A percentile compares a stretch with the other conserved stretches of the same genome.
Conservation (phyloP, 2,888 invertebrate genomes). For the Trichacis sp. region DNA sequence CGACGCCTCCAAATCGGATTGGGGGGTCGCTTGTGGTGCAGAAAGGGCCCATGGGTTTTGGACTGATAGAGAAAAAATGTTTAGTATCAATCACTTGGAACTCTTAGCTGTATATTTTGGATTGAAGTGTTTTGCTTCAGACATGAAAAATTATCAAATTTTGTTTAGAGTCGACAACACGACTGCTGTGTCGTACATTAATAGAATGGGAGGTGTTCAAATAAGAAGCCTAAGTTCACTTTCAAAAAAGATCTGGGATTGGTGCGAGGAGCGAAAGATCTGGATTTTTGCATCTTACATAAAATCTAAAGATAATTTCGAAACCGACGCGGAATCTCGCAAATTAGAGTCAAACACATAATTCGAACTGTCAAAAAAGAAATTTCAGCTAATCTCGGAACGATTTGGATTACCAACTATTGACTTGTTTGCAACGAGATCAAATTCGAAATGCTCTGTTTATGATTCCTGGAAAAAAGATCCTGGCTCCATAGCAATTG, state of each 20-base stretch:
- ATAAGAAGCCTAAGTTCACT: constrained; percentile 24
- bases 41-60: constrained; percentile 18
- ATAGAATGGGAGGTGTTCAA: constrained; percentile 25
- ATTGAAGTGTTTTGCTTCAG: constrained; percentile 34
- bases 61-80: constrained; percentile 21
- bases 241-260: constrained; percentile 26
- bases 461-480: constrained; percentile 34
- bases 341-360: too few relatives aligned
- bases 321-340: too few relatives aligned
- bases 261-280: constrained; percentile 24
- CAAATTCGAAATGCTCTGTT: constrained; percentile 26
- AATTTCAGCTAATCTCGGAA: too few relatives aligned
- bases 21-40: constrained; percentile 20
- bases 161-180: too few relatives aligned
- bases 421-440: constrained; percentile 29
- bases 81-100: too few relatives aligned
- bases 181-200: too few relatives aligned
- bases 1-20: constrained; percentile 34
- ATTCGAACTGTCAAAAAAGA: too few relatives aligned
- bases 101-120: constrained; percentile 28
- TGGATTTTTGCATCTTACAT: too few relatives aligned
- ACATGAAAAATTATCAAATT: constrained; percentile 8
- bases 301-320: constrained; percentile 18
- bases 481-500: constrained; percentile 25
- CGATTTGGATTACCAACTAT: constrained; percentile 22